These are phyloP conservation scores for Hymenochirus boettgeri DNA, from an alignment of 2,113 vertebrate genomes.

Conservation along the genomic window DNA sequence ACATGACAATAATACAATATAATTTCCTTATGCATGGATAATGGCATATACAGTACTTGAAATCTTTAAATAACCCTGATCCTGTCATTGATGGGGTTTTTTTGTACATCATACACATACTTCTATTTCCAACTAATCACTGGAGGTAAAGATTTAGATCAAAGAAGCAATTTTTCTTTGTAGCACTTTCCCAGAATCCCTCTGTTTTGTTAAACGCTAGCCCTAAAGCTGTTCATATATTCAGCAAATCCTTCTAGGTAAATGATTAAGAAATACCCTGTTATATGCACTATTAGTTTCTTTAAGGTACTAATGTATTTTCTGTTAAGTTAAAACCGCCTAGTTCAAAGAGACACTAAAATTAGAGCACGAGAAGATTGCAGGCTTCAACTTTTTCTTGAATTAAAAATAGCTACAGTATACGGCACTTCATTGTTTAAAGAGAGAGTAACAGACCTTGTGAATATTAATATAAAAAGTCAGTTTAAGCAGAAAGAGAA, in stretches of 20 bases:
- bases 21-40: too few species aligned
- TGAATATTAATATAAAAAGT: background rate
- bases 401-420: slow-evolving; percentile 33
- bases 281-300: slow-evolving; percentile 25
- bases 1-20: too few species aligned
- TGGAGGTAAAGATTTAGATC: slow-evolving; percentile 7
- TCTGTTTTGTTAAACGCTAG: background rate
- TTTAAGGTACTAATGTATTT: slow-evolving; percentile 29
- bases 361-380: slow-evolving; percentile 36
- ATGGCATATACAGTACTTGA: too few species aligned
- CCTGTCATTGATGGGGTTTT: too few species aligned
- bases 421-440: slow-evolving; percentile 9
- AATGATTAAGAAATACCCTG: slow-evolving; percentile 1
- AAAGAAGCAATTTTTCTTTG: background rate
- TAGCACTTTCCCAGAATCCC: background rate
- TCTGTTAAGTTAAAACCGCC: slow-evolving; percentile 2
- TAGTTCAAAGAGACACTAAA: slow-evolving; percentile 21
- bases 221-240: slow-evolving; percentile 6
- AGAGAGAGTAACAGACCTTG: slow-evolving; percentile 6
- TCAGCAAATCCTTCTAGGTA: slow-evolving; percentile 15
- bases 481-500: background rate
- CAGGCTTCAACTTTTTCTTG: slow-evolving; percentile 24
- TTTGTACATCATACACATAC: too few species aligned
- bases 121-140: background rate
- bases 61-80: too few species aligned